These are phyloP conservation scores for Drosophila willistoni DNA, from an alignment of 1,140 invertebrate genomes.

Conservation along the genomic window DNA sequence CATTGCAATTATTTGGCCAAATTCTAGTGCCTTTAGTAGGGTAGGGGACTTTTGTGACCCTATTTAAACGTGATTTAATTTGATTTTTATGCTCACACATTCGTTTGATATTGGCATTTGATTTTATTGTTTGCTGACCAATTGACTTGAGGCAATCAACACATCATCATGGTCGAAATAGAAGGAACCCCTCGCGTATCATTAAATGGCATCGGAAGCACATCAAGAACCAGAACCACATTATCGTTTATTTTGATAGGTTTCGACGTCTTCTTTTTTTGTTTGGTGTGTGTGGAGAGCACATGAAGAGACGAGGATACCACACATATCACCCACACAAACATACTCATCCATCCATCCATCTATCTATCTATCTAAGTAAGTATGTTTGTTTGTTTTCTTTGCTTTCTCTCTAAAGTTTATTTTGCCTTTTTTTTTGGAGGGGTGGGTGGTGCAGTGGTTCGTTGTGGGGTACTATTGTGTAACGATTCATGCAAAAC, in stretches of 20 bases:
- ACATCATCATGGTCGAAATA: slow-evolving; percentile 43
- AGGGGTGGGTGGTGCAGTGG: slow-evolving; percentile 11
- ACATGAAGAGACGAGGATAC: slow-evolving; percentile 31
- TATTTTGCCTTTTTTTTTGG: slow-evolving; percentile 15
- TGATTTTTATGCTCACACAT: slow-evolving; percentile 47
- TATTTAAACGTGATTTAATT: slow-evolving; percentile 72
- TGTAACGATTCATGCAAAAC: slow-evolving; percentile 60
- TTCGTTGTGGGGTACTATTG: slow-evolving; percentile 43
- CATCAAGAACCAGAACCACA: slow-evolving; percentile 44
- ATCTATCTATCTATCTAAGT: slow-evolving; percentile 25
- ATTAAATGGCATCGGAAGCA: slow-evolving; percentile 58
- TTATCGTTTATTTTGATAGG: slow-evolving; percentile 80
- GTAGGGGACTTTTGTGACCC: slow-evolving; percentile 22
- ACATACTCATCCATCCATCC: slow-evolving; percentile 4
- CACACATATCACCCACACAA: slow-evolving; percentile 37
- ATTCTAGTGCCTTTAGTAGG: neutral
- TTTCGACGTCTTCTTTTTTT: slow-evolving; percentile 39
- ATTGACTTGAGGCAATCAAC: slow-evolving; percentile 73
- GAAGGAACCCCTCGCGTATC: slow-evolving; percentile 33
- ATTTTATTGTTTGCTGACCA: slow-evolving; percentile 74
- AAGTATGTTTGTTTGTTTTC: slow-evolving; percentile 26
- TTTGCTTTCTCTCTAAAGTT: slow-evolving; percentile 17
- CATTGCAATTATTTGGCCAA: slow-evolving; percentile 1
- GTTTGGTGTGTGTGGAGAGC: neutral
- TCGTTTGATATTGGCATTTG: slow-evolving; percentile 30